Conservation (phyloP, 64 coral and sea anemone species). For the Actinia tenebrosa region DNA sequence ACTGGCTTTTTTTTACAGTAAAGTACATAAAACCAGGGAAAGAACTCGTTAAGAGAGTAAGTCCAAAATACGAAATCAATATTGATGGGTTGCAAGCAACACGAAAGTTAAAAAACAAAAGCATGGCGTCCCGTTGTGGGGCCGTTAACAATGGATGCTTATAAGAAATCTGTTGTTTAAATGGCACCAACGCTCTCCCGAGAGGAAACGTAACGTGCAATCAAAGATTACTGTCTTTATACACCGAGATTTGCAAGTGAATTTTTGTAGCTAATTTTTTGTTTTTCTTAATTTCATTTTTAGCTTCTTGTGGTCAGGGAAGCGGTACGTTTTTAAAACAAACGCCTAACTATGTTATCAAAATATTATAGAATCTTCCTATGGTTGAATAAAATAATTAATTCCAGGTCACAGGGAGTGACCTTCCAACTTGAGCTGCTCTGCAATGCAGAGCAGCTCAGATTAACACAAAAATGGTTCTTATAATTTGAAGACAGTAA, state of each 20-base stretch:
- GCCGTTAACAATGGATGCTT: no score
- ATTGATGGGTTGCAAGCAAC: neutral
- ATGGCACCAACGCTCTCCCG: no score
- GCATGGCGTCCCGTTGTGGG: no score
- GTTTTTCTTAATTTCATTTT: neutral
- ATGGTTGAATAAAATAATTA: no score
- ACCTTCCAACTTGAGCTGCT: no score
- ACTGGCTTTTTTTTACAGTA: neutral
- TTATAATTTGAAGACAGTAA: no score
- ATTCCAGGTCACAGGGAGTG: no score
- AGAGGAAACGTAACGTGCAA: no score
- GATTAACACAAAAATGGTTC: no score
- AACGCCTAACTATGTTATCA: neutral
- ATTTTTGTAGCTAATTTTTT: neutral
- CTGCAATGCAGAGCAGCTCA: no score
- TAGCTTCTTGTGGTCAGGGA: neutral
- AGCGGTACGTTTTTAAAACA: neutral
- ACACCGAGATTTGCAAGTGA: no score
- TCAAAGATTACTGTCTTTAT: no score
- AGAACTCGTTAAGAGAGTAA: neutral
- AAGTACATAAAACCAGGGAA: neutral
- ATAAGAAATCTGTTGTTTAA: neutral
- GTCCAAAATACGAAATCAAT: neutral
- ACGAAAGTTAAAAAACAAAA: neutral
- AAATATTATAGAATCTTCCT: neutral